Evolutionary conservation across 2,113 vertebrate genomes (phyloP).

Genomic region (Lontra canadensis): DNA sequence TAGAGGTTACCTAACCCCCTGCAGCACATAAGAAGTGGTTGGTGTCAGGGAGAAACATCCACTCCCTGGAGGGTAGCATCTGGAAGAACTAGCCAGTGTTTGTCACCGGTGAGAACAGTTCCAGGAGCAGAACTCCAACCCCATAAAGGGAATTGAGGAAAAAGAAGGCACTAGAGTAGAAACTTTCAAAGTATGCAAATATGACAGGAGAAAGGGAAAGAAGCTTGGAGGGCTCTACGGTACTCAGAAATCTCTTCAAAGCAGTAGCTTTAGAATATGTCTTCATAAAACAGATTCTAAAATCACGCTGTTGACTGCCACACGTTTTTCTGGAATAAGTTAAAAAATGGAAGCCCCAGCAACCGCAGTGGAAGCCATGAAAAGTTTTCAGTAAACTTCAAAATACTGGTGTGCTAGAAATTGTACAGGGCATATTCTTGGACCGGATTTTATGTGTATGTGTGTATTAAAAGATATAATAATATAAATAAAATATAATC

Average conservation of each 20-base stretch:
- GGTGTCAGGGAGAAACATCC: background rate
- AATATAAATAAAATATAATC: background rate
- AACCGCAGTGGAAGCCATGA: background rate
- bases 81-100: background rate
- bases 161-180: background rate
- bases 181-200: background rate
- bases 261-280: background rate
- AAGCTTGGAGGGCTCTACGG: background rate
- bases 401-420: background rate
- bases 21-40: background rate
- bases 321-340: background rate
- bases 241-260: background rate
- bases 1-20: background rate
- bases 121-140: background rate
- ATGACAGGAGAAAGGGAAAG: background rate
- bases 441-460: background rate
- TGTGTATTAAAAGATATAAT: background rate
- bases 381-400: background rate
- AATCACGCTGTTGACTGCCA: background rate
- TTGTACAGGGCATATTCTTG: background rate
- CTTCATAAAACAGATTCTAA: background rate
- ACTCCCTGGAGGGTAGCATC: background rate
- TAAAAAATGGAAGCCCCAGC: background rate
- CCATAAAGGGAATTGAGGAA: background rate
- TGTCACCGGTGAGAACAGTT: fast-evolving